Percentiles rank a stretch among this genome's conserved stretches.
phyloP scores from a whole-genome alignment of 2,797 vertebrate species.

The Lagocephalus sceleratus region DNA sequence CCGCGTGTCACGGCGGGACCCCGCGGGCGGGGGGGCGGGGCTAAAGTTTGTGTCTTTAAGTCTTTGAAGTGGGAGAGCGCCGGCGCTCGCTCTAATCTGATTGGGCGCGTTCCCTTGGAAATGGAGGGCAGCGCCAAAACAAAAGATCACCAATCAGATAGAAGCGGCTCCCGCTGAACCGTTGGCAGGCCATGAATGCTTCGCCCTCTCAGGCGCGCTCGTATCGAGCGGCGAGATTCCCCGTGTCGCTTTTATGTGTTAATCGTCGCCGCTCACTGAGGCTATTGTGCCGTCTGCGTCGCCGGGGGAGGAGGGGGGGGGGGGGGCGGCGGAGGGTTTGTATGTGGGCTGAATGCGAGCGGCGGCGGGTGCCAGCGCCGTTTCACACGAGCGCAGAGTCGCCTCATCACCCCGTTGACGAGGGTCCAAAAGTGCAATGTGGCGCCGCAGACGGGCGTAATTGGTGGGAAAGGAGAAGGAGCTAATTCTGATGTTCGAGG shows the following conservation, averaged over 20 bases:
- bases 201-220: conserved; percentile 68
- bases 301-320: conserved; percentile 57
- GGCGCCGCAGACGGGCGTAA: conserved; percentile 52
- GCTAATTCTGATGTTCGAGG: not conserved
- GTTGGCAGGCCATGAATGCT: conserved; percentile 70
- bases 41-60: too few species aligned
- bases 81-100: conserved; percentile 65
- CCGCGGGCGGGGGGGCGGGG: not conserved
- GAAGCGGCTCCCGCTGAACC: conserved; percentile 64
- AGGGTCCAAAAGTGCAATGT: conserved; percentile 65
- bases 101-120: conserved; percentile 62
- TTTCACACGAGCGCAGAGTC: conserved; percentile 71
- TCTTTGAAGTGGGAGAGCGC: conserved; percentile 19
- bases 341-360: conserved; percentile 63
- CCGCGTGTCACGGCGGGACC: not conserved
- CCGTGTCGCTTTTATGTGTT: conserved; percentile 75
- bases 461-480: conserved; percentile 48
- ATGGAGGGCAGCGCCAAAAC: conserved; percentile 68
- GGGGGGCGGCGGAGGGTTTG: conserved; percentile 29
- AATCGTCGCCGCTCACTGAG: conserved; percentile 73
- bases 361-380: conserved; percentile 61
- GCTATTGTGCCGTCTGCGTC: conserved; percentile 70
- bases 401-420: conserved; percentile 59
- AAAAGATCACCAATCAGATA: conserved; percentile 77
- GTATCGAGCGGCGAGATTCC: conserved; percentile 72